Conservation (phyloP, 2,113 vertebrate species). For the Perognathus longimembris region DNA sequence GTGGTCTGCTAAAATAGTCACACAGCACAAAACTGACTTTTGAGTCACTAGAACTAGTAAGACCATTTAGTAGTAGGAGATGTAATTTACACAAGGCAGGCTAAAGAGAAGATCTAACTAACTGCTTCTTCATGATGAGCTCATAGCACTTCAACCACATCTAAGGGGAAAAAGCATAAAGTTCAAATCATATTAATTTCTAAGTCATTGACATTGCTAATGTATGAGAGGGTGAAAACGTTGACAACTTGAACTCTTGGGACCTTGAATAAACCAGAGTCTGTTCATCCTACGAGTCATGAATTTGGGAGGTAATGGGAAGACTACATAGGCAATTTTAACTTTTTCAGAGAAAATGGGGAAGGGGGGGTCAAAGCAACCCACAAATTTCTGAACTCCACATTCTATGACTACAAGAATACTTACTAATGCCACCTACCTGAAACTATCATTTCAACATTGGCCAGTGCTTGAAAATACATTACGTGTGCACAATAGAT, state of each 20-base stretch:
- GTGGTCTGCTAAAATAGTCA: conserved; percentile 73
- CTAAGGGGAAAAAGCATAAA: conserved; percentile 66
- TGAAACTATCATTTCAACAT: conserved; percentile 49
- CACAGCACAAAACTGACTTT: conserved; percentile 57
- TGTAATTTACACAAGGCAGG: conserved; percentile 58
- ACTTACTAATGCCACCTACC: conserved; percentile 53
- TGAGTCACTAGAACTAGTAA: conserved; percentile 71
- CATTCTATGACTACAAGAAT: conserved; percentile 3
- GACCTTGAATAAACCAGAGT: conserved; percentile 70
- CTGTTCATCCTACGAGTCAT: conserved; percentile 72
- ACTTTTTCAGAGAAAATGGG: conserved; percentile 65
- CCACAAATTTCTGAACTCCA: conserved; percentile 62
- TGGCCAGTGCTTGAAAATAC: conserved; percentile 37
- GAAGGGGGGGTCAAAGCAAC: conserved; percentile 48
- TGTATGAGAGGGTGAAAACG: conserved; percentile 67
- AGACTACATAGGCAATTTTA: conserved; percentile 48
- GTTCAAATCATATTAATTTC: conserved; percentile 75
- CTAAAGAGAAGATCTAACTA: conserved; percentile 58
- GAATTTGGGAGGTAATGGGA: conserved; percentile 41
- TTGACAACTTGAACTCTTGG: conserved; percentile 79
- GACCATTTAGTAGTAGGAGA: conserved; percentile 54
- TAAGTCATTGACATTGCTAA: conserved; percentile 76
- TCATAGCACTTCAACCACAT: conserved; percentile 74
- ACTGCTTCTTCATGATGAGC: conserved; percentile 65
- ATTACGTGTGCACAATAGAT: conserved; percentile 43